Conservation (phyloP, 2,888 invertebrate species). For the Epirrita christyi region DNA sequence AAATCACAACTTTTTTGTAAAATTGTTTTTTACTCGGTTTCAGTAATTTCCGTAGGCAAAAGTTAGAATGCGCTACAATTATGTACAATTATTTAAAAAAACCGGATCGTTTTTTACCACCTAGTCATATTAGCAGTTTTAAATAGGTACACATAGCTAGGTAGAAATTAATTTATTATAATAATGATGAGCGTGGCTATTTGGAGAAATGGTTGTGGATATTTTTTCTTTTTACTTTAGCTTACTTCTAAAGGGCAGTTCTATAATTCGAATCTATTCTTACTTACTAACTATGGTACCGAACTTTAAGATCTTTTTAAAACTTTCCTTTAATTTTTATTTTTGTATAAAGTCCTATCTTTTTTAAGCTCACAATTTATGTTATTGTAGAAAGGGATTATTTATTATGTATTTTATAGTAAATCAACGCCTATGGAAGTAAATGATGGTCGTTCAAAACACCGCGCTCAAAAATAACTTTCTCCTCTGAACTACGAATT, state of each 20-base stretch:
- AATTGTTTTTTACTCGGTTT: conserved; percentile 14
- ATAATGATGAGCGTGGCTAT: conserved; percentile 63
- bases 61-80: conserved; percentile 1
- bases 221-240: conserved; percentile 30
- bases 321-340: conserved; percentile 53
- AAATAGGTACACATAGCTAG: conserved; percentile 56
- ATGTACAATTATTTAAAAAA: conserved; percentile 7
- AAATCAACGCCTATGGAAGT: conserved; percentile 52
- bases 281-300: conserved; percentile 52
- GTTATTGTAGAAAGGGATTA: conserved; percentile 72
- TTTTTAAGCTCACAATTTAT: conserved; percentile 77
- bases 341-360: conserved; percentile 75
- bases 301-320: conserved; percentile 45
- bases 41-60: conserved; percentile 6
- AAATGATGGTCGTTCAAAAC: conserved; percentile 58
- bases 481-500: neutral
- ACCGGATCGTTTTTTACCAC: conserved; percentile 65
- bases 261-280: conserved; percentile 13
- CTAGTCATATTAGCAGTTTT: conserved; percentile 80
- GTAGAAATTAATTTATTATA: conserved; percentile 65
- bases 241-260: conserved; percentile 20
- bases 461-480: conserved; percentile 33
- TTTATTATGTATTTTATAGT: conserved; percentile 74
- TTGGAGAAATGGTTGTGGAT: conserved; percentile 71
- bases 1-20: conserved; percentile 8